Conservation (phyloP, 2,113 vertebrate species). For the Scolopax mira region DNA sequence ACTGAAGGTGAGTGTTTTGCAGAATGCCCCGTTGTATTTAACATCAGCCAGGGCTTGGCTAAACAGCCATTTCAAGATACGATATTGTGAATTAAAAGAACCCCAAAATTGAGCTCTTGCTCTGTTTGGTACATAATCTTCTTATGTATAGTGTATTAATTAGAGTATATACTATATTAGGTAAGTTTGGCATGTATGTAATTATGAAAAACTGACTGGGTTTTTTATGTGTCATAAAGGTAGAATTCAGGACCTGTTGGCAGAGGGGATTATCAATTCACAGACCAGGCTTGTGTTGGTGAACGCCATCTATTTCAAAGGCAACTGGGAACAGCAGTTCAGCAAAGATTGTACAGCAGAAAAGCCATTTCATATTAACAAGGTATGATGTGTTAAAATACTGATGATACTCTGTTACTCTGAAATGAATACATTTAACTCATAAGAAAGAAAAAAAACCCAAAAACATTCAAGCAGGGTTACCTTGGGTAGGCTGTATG, state of each 20-base stretch:
- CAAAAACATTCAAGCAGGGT: neutral
- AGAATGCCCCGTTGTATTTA: neutral
- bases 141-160: neutral
- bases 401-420: neutral
- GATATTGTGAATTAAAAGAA: neutral
- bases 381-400: constrained; percentile 66
- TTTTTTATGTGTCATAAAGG: constrained; percentile 62
- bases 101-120: fast-evolving
- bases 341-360: constrained; percentile 72
- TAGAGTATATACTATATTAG: neutral
- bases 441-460: too few species aligned
- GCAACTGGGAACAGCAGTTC: constrained; percentile 85
- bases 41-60: neutral
- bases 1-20: constrained; percentile 80
- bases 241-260: constrained; percentile 89
- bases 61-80: neutral
- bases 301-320: constrained; percentile 96
- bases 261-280: constrained; percentile 67
- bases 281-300: constrained; percentile 86
- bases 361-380: constrained; percentile 77
- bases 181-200: neutral
- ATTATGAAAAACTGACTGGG: neutral
- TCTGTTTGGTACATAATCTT: neutral
- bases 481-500: neutral
- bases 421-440: neutral